A percentile compares a stretch with the other conserved stretches of the same genome.
These are phyloP conservation scores for Lota lota DNA, from an alignment of 2,113 vertebrate genomes.

Conservation along the genomic window DNA sequence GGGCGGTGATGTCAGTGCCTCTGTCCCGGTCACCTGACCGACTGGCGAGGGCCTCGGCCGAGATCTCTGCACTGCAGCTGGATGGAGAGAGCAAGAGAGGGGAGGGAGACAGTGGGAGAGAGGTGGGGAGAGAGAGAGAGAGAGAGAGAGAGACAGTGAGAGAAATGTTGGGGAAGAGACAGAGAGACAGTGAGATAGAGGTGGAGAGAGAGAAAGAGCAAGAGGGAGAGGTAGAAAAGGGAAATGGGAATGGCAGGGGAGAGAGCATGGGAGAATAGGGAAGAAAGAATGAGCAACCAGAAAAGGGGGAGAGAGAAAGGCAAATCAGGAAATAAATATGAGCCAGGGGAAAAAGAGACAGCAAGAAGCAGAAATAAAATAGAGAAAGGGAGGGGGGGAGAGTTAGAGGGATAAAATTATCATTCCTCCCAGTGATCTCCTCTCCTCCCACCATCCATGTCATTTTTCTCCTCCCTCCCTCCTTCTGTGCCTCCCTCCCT, in stretches of 20 bases:
- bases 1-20: conserved; percentile 71
- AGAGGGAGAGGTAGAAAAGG: not conserved
- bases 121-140: not conserved
- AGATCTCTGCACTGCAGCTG: conserved; percentile 87
- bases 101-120: not conserved
- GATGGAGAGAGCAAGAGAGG: conserved; percentile 14
- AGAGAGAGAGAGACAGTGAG: conserved; percentile 14
- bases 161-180: not conserved
- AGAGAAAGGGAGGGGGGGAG: not conserved
- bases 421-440: conserved; percentile 46
- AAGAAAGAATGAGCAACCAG: not conserved
- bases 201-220: not conserved
- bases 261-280: not conserved
- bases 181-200: conserved; percentile 11
- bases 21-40: conserved; percentile 73
- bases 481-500: not conserved
- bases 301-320: not conserved
- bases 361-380: not conserved
- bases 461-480: conserved; percentile 21
- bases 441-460: conserved; percentile 26
- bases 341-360: not conserved
- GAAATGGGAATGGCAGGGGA: not conserved
- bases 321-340: conserved; percentile 3
- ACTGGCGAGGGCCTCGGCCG: conserved; percentile 71
- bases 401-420: conserved; percentile 35